Evolutionary conservation across 1,140 invertebrate genomes (phyloP), one percentile per base, ranked within the genome.

Genomic region (Neodiprion pinetum): DNA sequence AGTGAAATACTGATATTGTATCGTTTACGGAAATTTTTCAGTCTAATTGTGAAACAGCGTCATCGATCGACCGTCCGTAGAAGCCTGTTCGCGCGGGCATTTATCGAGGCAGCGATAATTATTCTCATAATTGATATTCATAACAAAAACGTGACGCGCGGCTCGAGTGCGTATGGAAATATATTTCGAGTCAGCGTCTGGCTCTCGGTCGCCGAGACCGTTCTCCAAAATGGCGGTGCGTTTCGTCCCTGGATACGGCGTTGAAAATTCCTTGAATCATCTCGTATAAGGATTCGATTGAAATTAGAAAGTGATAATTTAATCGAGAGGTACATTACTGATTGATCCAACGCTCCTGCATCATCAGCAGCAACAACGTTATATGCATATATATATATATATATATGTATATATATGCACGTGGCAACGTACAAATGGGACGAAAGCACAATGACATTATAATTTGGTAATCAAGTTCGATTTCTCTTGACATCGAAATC

Each of bases 221-320:
- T 61, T 61, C 53, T 61, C 53, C 53, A 61, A 61, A 61, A 61
- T 61, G 53, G 53, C 53, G 53, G 53, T 61, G 53, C 53, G 53
- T 9, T 17, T 12, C n/a, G 53, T 61, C 11, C n/a, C 11, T 14
- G 7, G 53, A 61, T 1, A 9, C 53, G n/a, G 9, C 11, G 11
- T 14, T 17, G 53, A 61, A 61, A 61, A 8, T 17, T 17, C 11
- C 53, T 61, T 14, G 53, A 61, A 17, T 61, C n/a, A 61, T 17
- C 11, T 61, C 53, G 53, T 12, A 17, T 17, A 61, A 17, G n/a
- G 11, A 61, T 61, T 61, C 53, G 53, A 61, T 61, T 61, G 53
- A 61, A 61, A 61, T 61, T 61, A 61, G 53, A 61, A 61, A 61
- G 53, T 61, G 53, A 61, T 61, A 61, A 61, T 61, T 61, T 61